Evolutionary conservation across 2,888 invertebrate species (phyloP).

Genomic region (Pachliopta kotzebuea): DNA sequence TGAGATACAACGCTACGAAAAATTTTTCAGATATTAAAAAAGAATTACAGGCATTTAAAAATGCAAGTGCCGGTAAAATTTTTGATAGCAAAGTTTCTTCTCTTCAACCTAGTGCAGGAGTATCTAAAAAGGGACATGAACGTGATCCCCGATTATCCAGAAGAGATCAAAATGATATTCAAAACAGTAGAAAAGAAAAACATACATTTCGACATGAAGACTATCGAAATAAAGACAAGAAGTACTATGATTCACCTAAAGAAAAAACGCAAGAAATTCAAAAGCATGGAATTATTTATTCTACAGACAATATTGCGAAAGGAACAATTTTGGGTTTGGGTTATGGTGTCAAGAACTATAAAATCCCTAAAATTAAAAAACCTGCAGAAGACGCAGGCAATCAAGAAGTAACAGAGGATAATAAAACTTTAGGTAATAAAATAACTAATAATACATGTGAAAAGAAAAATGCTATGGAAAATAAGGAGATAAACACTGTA

Average conservation of each 20-base stretch:
- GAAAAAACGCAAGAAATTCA: slow-evolving; percentile 37
- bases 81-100: slow-evolving; percentile 1
- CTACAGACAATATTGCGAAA: slow-evolving; percentile 66
- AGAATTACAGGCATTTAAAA: slow-evolving; percentile 55
- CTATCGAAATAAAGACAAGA: slow-evolving; percentile 31
- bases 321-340: slow-evolving; percentile 62
- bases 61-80: slow-evolving; percentile 33
- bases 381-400: slow-evolving; percentile 37
- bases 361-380: slow-evolving; percentile 74
- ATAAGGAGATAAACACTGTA: slow-evolving; percentile 9
- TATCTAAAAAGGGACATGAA: slow-evolving; percentile 30
- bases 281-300: slow-evolving; percentile 62
- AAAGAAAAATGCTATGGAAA: slow-evolving; percentile 30
- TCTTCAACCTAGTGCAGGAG: slow-evolving; percentile 12
- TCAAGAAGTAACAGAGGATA: not conserved
- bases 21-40: slow-evolving; percentile 63
- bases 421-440: not conserved
- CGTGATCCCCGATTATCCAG: slow-evolving; percentile 27
- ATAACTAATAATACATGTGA: slow-evolving; percentile 3
- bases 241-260: slow-evolving; percentile 35
- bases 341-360: slow-evolving; percentile 71
- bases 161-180: slow-evolving; percentile 18
- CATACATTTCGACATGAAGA: slow-evolving; percentile 11
- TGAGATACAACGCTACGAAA: slow-evolving; percentile 37
- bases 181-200: slow-evolving; percentile 2